Evolutionary conservation across 2,113 vertebrate species (phyloP).

Genomic region (Carollia perspicillata): DNA sequence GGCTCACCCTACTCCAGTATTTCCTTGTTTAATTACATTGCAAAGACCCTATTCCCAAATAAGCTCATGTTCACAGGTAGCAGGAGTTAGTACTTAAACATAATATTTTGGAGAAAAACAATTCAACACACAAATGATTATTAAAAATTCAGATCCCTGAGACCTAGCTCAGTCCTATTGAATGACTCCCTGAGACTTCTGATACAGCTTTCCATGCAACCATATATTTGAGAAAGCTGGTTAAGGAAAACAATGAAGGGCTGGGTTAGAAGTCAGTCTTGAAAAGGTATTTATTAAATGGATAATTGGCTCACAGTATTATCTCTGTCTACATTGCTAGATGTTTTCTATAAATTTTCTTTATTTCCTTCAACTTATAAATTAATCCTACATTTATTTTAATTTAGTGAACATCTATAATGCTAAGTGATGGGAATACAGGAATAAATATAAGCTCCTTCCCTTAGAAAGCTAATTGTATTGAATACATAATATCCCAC

Average conservation of each 20-base stretch:
- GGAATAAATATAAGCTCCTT: not conserved
- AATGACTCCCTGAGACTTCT: not conserved
- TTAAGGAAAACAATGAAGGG: not conserved
- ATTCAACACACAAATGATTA: not conserved
- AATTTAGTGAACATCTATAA: not conserved
- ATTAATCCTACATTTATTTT: not conserved
- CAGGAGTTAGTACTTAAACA: not conserved
- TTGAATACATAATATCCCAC: not conserved
- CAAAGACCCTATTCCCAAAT: not conserved
- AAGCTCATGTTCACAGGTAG: not conserved
- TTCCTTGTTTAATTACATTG: not conserved
- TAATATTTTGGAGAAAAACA: not conserved
- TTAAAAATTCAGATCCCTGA: not conserved
- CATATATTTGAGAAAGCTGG: not conserved
- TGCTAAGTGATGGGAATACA: not conserved
- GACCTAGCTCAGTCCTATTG: not conserved
- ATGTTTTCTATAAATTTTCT: not conserved
- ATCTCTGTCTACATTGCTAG: not conserved
- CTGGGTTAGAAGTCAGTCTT: not conserved
- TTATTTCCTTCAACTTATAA: not conserved
- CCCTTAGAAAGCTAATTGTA: not conserved
- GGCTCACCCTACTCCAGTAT: not conserved
- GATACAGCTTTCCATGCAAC: not conserved
- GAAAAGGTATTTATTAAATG: not conserved
- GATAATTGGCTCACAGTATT: not conserved